These are phyloP conservation scores for Nicator chloris DNA, from an alignment of 2,113 vertebrate species.

Conservation along the genomic window DNA sequence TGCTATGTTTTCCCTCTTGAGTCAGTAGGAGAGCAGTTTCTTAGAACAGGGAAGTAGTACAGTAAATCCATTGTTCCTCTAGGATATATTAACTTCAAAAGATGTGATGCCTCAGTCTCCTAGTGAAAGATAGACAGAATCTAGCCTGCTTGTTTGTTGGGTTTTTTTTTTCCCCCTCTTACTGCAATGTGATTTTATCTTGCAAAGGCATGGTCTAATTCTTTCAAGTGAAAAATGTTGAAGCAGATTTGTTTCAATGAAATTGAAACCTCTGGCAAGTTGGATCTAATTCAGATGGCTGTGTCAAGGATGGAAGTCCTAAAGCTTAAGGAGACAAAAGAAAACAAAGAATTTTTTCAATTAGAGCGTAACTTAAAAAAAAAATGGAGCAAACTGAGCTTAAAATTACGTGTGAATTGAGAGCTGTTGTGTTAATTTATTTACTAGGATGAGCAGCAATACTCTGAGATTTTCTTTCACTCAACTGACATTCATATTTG, in stretches of 20 bases:
- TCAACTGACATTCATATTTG: neutral
- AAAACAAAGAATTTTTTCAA: neutral
- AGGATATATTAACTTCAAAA: slow-evolving; percentile 16
- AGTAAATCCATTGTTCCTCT: slow-evolving; percentile 48
- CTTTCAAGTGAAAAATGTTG: slow-evolving; percentile 38
- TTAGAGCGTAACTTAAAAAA: neutral
- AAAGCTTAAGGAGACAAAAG: slow-evolving; percentile 12
- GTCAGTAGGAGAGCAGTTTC: neutral
- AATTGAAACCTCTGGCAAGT: slow-evolving; percentile 37
- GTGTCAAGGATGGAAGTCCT: neutral
- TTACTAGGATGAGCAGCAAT: neutral
- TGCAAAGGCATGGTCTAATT: neutral
- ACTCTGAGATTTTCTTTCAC: neutral
- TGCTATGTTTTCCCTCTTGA: neutral
- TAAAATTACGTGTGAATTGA: neutral
- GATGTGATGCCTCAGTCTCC: neutral
- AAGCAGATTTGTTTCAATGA: slow-evolving; percentile 24
- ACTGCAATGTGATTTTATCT: neutral
- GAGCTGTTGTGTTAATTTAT: neutral
- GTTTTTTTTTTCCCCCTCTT: neutral
- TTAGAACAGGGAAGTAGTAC: neutral
- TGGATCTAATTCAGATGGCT: neutral
- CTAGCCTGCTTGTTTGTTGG: neutral
- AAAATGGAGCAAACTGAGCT: neutral
- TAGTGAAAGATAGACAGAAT: neutral